Evolutionary conservation across 2,888 invertebrate genomes (phyloP).

Genomic region (Gymnoscelis rufifasciata): DNA sequence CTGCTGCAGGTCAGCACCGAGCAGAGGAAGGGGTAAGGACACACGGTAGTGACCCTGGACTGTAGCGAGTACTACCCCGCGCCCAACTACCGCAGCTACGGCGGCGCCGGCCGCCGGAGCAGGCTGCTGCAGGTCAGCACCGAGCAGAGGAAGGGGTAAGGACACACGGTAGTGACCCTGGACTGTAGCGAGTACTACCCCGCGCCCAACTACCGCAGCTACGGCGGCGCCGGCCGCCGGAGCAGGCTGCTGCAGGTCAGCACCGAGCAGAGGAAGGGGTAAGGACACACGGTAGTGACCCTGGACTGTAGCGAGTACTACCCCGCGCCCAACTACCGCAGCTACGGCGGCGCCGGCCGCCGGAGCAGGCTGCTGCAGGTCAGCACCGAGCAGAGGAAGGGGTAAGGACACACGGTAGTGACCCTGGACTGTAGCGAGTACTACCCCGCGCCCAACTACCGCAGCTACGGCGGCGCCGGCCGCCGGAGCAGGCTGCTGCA

Average conservation of each 20-base stretch:
- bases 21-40: conserved; percentile 79
- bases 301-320: conserved; percentile 82
- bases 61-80: conserved; percentile 85
- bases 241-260: conserved; percentile 83
- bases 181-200: conserved; percentile 84
- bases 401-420: conserved; percentile 77
- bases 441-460: too few species aligned
- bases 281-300: conserved; percentile 81
- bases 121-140: conserved; percentile 83
- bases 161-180: conserved; percentile 81
- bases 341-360: conserved; percentile 81
- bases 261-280: conserved; percentile 81
- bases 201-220: conserved; percentile 87
- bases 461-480: too few species aligned
- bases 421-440: too few species aligned
- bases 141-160: conserved; percentile 80
- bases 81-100: conserved; percentile 87
- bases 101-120: conserved; percentile 74
- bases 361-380: conserved; percentile 81
- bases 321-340: conserved; percentile 87
- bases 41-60: conserved; percentile 82
- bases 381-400: conserved; percentile 81
- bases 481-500: too few species aligned
- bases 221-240: conserved; percentile 78
- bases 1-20: conserved; percentile 83